Evolutionary conservation across 1,140 invertebrate species (phyloP), one percentile per base, ranked within the genome.

Genomic region (Popillia japonica): DNA sequence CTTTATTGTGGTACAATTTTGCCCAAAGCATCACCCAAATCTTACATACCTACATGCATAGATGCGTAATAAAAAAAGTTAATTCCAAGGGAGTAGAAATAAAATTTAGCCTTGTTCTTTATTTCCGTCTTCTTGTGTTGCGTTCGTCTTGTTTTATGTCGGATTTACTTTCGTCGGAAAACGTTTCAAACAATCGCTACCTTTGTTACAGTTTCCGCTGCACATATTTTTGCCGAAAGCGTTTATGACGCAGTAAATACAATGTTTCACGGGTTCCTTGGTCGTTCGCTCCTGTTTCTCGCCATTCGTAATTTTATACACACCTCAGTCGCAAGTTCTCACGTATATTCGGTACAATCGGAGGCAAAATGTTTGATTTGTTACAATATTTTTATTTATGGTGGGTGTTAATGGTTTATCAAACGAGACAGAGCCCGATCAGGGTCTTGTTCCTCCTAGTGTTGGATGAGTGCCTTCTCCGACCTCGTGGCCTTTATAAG

Each of bases 201-300:
- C 48, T 55, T 17, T 55, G 48, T 55, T 55, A 55, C 48, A 17
- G 48, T 55, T 55, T 55, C 48, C 48, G n/a, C 48, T 55, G 17
- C 14, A 44, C 42, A 44, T 55, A 55, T 55, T 55, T 55, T n/a
- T 55, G 17, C 48, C 48, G 48, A 55, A 55, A 55, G n/a, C 48
- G 14, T 55, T 55, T 55, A 55, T n/a, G 48, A n/a, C 14, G 14
- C 14, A 55, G 48, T 55, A 55, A 55, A 55, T 55, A 55, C 48
- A 55, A 55, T 55, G 48, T 55, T 55, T 55, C 14, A 55, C 48
- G 48, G 48, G 48, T 55, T 55, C 48, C 14, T n/a, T 17, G 48
- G 48, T 55, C 48, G 48, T 55, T 55, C 48, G 48, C 48, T 55
- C 48, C 48, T 55, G 17, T 55, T 55, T 55, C 48, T 55, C 48